Evolutionary conservation across 1,140 invertebrate genomes (phyloP).

Genomic region (Eumeta japonica): DNA sequence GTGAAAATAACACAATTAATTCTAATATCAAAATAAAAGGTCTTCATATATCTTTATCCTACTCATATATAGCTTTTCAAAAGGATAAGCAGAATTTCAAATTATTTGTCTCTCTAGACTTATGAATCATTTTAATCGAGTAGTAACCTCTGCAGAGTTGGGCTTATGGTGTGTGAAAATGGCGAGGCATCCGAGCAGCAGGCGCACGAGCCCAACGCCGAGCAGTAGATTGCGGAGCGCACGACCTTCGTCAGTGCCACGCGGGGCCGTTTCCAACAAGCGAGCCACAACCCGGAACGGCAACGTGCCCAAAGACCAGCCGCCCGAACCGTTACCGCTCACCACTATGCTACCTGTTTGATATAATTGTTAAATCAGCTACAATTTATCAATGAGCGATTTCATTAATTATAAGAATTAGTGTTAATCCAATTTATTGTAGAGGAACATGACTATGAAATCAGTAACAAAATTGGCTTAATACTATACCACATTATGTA

Average conservation of each 20-base stretch:
- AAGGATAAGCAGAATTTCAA: no score
- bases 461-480: background rate
- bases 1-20: no score
- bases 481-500: background rate
- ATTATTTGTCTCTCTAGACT: no score
- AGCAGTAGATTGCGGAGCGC: constrained; percentile 76
- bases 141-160: constrained; percentile 37
- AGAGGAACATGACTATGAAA: background rate
- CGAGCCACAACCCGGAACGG: constrained; percentile 84
- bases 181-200: constrained; percentile 82
- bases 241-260: constrained; percentile 79
- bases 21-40: no score
- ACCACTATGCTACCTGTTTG: constrained; percentile 37
- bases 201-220: constrained; percentile 78
- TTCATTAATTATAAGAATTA: background rate
- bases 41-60: no score
- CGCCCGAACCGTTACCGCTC: constrained; percentile 39
- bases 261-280: constrained; percentile 74
- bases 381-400: background rate
- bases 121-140: background rate
- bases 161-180: constrained; percentile 83
- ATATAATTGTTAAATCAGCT: no score
- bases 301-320: constrained; percentile 77
- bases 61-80: no score
- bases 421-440: background rate